phyloP scores from a whole-genome alignment of 2,888 invertebrate genomes.

The Hartigia nigra region DNA sequence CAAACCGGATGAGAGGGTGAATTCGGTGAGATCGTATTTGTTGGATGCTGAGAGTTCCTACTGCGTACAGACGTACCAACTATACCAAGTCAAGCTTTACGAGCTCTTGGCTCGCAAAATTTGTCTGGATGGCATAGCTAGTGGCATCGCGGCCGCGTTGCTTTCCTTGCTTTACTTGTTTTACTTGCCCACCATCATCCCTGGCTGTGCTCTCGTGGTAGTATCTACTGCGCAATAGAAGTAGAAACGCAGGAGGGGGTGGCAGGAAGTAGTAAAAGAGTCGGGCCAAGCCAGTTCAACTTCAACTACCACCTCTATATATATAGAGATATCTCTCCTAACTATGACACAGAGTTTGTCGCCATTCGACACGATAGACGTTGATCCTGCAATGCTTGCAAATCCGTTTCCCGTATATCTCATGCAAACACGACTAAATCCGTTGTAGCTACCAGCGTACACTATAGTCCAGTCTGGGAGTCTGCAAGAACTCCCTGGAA shows the following conservation, averaged over 20 bases:
- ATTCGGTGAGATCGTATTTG: constrained; percentile 14
- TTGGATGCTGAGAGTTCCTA: background rate
- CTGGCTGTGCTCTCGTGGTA: constrained; percentile 2
- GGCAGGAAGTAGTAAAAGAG: constrained; percentile 50
- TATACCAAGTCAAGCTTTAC: constrained; percentile 44
- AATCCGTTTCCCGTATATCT: constrained; percentile 21
- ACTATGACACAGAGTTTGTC: background rate
- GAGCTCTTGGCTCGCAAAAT: constrained; percentile 60
- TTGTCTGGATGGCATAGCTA: constrained; percentile 50
- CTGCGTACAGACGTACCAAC: background rate
- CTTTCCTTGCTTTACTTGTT: constrained; percentile 28
- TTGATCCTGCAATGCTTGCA: constrained; percentile 20
- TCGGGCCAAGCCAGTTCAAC: constrained; percentile 8
- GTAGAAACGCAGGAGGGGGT: too few species aligned
- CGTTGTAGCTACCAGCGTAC: background rate
- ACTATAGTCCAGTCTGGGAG: background rate
- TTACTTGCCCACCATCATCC: constrained; percentile 27
- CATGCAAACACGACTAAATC: background rate
- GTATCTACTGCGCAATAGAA: constrained; percentile 15
- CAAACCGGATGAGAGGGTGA: background rate
- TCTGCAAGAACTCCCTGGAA: background rate
- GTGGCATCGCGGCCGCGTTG: constrained; percentile 37
- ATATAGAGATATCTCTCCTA: background rate
- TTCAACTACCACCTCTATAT: background rate
- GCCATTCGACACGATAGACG: constrained; percentile 27